Percentiles rank a stretch among this genome's conserved stretches.
Conservation (phyloP, 2,888 invertebrate genomes). For the Cataglyphis rosenhaueri region DNA sequence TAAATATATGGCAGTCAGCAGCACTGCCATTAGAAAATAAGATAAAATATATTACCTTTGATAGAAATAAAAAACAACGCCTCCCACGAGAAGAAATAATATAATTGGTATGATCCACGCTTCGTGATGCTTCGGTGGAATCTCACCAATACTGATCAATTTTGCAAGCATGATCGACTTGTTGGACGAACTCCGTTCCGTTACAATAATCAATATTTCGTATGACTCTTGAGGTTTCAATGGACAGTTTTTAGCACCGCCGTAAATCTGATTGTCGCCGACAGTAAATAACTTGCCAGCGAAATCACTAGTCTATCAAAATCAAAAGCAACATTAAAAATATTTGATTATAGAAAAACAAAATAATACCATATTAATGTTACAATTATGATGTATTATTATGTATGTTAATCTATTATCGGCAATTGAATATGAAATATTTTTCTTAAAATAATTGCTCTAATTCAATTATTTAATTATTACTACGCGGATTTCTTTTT, state of each 20-base stretch:
- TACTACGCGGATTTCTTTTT: background rate
- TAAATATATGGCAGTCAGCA: background rate
- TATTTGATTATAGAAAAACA: background rate
- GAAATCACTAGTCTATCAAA: slow-evolving; percentile 52
- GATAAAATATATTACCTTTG: slow-evolving; percentile 56
- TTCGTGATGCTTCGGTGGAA: slow-evolving; percentile 43
- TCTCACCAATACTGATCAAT: slow-evolving; percentile 59
- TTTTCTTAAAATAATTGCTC: background rate
- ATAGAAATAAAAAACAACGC: slow-evolving; percentile 39
- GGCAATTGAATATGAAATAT: background rate
- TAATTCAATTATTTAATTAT: background rate
- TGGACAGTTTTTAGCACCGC: slow-evolving; percentile 61
- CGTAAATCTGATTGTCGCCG: slow-evolving; percentile 67
- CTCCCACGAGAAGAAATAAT: slow-evolving; percentile 49
- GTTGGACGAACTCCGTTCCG: slow-evolving; percentile 7
- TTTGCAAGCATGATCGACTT: slow-evolving; percentile 45
- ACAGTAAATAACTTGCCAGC: slow-evolving; percentile 64
- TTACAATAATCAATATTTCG: slow-evolving; percentile 60
- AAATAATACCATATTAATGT: background rate
- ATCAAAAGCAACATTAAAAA: background rate
- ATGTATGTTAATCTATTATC: background rate
- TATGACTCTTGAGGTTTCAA: slow-evolving; percentile 68
- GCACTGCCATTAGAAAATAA: background rate
- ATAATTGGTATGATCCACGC: slow-evolving; percentile 65
- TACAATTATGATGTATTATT: background rate